These are phyloP conservation scores for Antrozous pallidus DNA, from an alignment of 2,797 vertebrate species.

Conservation along the genomic window DNA sequence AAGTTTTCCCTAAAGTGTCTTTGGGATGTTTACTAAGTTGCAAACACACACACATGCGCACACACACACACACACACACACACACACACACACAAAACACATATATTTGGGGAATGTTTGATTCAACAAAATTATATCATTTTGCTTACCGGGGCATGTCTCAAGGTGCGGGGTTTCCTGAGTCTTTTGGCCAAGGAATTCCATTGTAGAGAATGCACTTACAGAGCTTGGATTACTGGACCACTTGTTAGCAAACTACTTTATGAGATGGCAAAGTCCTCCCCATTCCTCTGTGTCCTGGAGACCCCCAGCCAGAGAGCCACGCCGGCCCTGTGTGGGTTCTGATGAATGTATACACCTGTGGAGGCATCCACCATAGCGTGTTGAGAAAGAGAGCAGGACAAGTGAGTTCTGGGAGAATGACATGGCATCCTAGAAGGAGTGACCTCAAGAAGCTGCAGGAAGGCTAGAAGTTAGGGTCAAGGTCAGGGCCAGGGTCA, in stretches of 20 bases:
- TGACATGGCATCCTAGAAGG: accelerated
- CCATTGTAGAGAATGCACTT: background rate
- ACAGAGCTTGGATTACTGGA: background rate
- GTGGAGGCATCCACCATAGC: accelerated
- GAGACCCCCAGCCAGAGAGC: background rate
- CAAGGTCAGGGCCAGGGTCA: background rate
- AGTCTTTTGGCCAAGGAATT: background rate
- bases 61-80: no score
- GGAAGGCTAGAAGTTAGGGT: no score
- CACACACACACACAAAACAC: accelerated
- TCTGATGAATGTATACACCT: background rate
- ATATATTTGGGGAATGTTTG: background rate
- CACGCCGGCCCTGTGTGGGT: accelerated
- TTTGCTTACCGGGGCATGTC: background rate
- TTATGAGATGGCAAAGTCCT: background rate
- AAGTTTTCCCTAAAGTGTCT: background rate
- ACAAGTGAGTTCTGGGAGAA: background rate
- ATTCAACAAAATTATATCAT: background rate
- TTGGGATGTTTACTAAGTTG: background rate
- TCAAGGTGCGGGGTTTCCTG: background rate
- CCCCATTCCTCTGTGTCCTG: background rate
- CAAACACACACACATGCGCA: no score
- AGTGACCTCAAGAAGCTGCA: background rate
- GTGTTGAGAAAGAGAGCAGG: background rate
- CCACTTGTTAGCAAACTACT: accelerated